Evolutionary conservation across 2,888 invertebrate genomes (phyloP).

Genomic region (Drosophila picticornis): DNA sequence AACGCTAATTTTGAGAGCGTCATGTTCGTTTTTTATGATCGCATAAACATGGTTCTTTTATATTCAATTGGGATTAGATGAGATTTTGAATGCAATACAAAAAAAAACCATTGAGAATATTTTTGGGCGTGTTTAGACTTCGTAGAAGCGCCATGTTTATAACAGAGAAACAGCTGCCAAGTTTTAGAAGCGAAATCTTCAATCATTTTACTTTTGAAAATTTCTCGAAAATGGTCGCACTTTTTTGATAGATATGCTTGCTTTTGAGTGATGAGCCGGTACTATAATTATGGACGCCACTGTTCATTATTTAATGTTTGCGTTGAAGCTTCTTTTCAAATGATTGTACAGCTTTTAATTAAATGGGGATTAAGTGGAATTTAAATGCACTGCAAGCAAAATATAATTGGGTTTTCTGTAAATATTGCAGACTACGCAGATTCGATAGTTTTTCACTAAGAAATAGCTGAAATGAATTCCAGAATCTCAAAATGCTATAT

Average conservation of each 20-base stretch:
- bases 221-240: neutral
- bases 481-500: neutral
- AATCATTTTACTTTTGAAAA: neutral
- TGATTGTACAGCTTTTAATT: neutral
- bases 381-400: neutral
- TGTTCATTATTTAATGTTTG: neutral
- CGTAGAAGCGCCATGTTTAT: neutral
- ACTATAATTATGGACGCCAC: constrained; percentile 27
- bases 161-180: neutral
- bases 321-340: neutral
- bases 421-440: neutral
- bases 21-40: constrained; percentile 21
- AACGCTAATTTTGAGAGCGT: constrained; percentile 26
- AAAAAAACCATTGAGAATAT: neutral
- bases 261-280: neutral
- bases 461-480: no score
- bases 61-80: neutral
- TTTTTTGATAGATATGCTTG: neutral
- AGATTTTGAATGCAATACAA: neutral
- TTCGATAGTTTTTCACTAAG: neutral
- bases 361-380: neutral
- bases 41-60: neutral
- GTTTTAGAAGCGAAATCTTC: neutral
- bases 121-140: neutral
- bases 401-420: neutral